Percentiles rank a stretch among this genome's conserved stretches.
phyloP scores from a whole-genome alignment of 2,888 invertebrate species.

The Chaetogeoica ovagalla region DNA sequence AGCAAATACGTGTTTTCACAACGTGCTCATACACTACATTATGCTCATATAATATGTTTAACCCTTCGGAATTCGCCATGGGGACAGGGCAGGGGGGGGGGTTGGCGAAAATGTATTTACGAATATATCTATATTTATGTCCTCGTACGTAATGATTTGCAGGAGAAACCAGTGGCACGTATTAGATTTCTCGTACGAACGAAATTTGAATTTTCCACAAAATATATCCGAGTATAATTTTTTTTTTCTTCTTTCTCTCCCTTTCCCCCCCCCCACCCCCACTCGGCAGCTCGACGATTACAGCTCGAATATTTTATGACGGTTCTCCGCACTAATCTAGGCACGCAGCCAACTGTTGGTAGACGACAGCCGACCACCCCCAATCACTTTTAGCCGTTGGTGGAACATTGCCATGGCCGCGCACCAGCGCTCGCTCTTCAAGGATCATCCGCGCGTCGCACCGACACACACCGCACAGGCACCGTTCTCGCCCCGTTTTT shows the following conservation, averaged over 20 bases:
- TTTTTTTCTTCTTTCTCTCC: not conserved
- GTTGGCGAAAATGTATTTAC: no score
- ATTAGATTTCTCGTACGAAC: constrained; percentile 3
- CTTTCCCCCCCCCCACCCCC: no score
- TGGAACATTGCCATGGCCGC: constrained; percentile 48
- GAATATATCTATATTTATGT: not conserved
- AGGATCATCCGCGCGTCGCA: not conserved
- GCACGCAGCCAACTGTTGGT: constrained; percentile 52
- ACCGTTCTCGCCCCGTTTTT: constrained; percentile 1
- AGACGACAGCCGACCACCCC: constrained; percentile 48
- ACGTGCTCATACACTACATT: not conserved
- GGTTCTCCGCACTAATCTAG: constrained; percentile 2
- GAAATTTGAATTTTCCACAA: constrained; percentile 10
- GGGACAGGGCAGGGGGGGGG: no score
- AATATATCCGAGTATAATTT: constrained; percentile 16
- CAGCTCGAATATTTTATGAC: constrained; percentile 47
- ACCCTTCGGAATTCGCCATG: not conserved
- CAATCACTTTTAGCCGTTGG: constrained; percentile 38
- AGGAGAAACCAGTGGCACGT: no score
- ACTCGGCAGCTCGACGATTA: not conserved
- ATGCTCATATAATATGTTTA: not conserved
- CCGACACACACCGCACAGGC: not conserved
- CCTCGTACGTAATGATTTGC: not conserved
- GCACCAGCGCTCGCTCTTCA: constrained; percentile 9
- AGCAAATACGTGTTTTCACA: constrained; percentile 43